Percentiles rank a stretch among this genome's conserved stretches.
Evolutionary conservation across 2,113 vertebrate genomes (phyloP).

Genomic region (Hyla sarda): DNA sequence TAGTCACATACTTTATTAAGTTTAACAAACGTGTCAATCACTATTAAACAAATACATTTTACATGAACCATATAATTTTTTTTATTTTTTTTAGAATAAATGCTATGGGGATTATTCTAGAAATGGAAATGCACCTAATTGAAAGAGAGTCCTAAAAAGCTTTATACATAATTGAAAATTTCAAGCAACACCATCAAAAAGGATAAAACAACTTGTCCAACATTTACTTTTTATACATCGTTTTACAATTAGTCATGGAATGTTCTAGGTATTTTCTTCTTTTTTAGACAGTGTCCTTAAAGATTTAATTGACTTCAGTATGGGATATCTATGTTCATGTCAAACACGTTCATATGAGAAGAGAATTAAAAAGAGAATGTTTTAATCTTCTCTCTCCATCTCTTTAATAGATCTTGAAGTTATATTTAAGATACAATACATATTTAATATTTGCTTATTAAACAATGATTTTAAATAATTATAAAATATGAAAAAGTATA

Average conservation of each 20-base stretch:
- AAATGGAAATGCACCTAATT: background rate
- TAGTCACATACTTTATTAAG: too few relatives aligned
- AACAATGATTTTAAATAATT: too few relatives aligned
- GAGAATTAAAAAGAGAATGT: too few relatives aligned
- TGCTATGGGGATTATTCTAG: background rate
- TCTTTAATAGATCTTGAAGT: too few relatives aligned
- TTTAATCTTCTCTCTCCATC: too few relatives aligned
- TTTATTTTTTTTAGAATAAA: background rate
- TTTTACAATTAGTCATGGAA: background rate
- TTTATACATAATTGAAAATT: constrained; percentile 12
- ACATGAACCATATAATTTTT: too few relatives aligned
- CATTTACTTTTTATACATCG: background rate
- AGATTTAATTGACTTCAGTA: background rate
- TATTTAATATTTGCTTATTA: too few relatives aligned
- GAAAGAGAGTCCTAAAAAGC: background rate
- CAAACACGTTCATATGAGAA: background rate
- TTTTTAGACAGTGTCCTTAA: background rate
- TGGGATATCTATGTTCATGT: background rate
- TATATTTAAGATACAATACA: too few relatives aligned
- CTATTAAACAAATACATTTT: background rate
- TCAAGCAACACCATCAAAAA: background rate
- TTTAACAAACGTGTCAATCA: too few relatives aligned
- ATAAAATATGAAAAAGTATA: too few relatives aligned
- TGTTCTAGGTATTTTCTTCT: background rate
- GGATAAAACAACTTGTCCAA: background rate